Evolutionary conservation across 2,797 vertebrate species (phyloP).

Genomic region (Macroramphosus scolopax): DNA sequence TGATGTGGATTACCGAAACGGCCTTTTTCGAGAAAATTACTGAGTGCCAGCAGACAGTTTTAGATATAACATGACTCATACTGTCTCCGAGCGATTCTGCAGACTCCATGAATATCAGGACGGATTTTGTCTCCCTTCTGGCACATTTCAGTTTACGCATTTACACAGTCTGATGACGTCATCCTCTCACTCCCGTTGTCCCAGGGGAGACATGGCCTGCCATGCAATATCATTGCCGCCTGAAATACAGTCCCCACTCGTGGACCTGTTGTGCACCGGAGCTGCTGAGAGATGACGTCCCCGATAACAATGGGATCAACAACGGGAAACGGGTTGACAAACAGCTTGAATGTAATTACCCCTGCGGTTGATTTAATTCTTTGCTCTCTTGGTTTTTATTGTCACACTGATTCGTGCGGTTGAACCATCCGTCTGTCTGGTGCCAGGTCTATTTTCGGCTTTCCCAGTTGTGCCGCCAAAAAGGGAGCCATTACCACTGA

Average conservation of each 20-base stretch:
- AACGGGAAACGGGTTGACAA: conserved; percentile 49
- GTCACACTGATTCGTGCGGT: conserved; percentile 40
- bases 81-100: conserved; percentile 5
- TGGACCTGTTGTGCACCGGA: too few relatives aligned
- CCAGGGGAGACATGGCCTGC: conserved; percentile 15
- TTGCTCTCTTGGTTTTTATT: conserved; percentile 57
- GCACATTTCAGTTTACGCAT: conserved; percentile 22
- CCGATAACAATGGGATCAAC: conserved; percentile 40
- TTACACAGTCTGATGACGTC: conserved; percentile 26
- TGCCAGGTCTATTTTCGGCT: conserved; percentile 60
- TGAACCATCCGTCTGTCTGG: conserved; percentile 51
- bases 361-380: conserved; percentile 63
- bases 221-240: conserved; percentile 19
- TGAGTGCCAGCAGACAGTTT: conserved; percentile 2
- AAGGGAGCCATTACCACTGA: conserved; percentile 43
- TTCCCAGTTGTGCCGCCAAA: conserved; percentile 32
- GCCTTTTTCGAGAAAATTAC: conserved; percentile 1
- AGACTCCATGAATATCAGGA: conserved; percentile 17
- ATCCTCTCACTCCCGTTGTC: conserved; percentile 17
- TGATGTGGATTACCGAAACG: conserved; percentile 4
- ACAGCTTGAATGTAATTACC: conserved; percentile 62
- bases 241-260: conserved; percentile 26
- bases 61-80: conserved; percentile 23
- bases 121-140: conserved; percentile 11
- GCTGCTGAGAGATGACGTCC: conserved; percentile 42